Evolutionary conservation across 1,140 invertebrate genomes (phyloP), one percentile per base, ranked within the genome.

Genomic region (Theocolax elegans): DNA sequence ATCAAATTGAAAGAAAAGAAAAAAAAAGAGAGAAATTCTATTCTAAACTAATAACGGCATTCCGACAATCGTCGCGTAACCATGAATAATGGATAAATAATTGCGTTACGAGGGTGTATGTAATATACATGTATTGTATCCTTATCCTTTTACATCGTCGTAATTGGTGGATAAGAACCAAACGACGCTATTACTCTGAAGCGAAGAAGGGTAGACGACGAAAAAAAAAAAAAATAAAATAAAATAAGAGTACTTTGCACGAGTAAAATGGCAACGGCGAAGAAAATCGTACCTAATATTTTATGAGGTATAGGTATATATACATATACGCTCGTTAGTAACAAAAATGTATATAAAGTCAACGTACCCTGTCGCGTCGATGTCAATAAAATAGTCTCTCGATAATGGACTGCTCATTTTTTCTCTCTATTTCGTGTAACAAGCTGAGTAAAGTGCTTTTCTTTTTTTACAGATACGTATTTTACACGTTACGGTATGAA

Each of bases 81-180:
- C 72, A 60, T 78, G 76, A 77, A 79, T 80, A 81, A 81, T 80
- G 75, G 75, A 76, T 70, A 73, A 73, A 72, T 81, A 80, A 81
- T 81, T 80, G 77, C 76, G 71, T 78, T 77, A 79, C 70, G 10
- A 4, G 73, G 65, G 40, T 69, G 72, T 74, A n/a, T n/a, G n/a
- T n/a, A n/a, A n/a, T n/a, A n/a, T n/a, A n/a, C n/a, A n/a, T 75
- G 75, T 76, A 77, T 76, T 71, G 75, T 62, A 49, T 25, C 48
- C 64, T 78, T 80, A 77, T 77, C 76, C 66, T n/a, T 35, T 76
- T 56, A 58, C 73, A 78, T 77, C 74, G 67, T 63, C 72, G 73
- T 76, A 79, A 81, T 78, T 77, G 73, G 44, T 6, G 23, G 9
- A 67, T 49, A 48, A 59, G 31, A 59, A 21, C 7, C 8, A 21